These are phyloP conservation scores for Spheniscus humboldti DNA, from an alignment of 2,797 vertebrate genomes.

Conservation along the genomic window DNA sequence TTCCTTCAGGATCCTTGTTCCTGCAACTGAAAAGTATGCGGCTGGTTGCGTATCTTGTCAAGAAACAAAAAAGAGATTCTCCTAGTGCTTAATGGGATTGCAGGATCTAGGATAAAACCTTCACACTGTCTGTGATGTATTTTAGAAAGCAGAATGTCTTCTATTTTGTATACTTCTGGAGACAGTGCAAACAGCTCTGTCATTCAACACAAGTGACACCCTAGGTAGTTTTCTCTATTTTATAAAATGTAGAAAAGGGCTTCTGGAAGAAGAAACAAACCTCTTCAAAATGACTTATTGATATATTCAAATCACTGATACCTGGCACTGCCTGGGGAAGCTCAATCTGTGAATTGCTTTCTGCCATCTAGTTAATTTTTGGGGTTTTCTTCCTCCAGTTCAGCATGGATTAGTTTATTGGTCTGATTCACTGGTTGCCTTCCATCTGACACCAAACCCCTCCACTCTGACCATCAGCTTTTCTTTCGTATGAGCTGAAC, in stretches of 20 bases:
- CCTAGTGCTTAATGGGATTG: not conserved
- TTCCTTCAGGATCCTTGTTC: not conserved
- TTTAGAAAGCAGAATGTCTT: not conserved
- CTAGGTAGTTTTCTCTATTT: not conserved
- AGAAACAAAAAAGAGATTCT: not conserved
- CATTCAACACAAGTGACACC: not conserved
- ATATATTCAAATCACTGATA: not conserved
- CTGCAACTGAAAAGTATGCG: rapidly evolving
- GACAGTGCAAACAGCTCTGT: not conserved
- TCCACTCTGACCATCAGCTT: not conserved
- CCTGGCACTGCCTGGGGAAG: not conserved
- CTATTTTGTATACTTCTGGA: not conserved
- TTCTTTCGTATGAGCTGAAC: not conserved
- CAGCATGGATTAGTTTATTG: not conserved
- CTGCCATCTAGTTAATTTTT: not conserved
- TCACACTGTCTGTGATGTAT: not conserved
- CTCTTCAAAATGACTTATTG: not conserved
- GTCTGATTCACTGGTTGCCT: not conserved
- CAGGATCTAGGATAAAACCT: not conserved
- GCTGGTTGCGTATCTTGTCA: not conserved
- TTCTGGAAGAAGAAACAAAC: not conserved
- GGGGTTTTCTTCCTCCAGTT: not conserved
- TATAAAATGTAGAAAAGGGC: not conserved
- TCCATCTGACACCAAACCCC: not conserved
- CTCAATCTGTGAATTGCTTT: not conserved